Evolutionary conservation across 2,888 invertebrate genomes (phyloP).

Genomic region (Chaitophorus viminalis): DNA sequence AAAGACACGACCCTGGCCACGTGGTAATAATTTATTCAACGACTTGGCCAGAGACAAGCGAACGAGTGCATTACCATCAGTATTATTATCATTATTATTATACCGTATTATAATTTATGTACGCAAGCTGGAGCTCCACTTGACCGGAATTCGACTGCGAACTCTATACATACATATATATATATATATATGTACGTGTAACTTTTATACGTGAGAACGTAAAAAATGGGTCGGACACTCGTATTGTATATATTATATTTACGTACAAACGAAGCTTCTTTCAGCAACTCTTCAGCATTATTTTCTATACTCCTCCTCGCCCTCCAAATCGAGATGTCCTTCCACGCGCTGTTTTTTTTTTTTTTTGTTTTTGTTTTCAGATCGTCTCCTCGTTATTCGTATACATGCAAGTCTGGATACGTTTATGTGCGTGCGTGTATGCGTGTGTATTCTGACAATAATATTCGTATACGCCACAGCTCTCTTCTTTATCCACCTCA

Average conservation of each 20-base stretch:
- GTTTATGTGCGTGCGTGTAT: too few species aligned
- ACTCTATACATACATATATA: not conserved
- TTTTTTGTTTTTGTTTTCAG: not conserved
- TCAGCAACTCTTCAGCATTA: not conserved
- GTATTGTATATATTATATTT: not conserved
- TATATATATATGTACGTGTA: not conserved
- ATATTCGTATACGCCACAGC: not conserved
- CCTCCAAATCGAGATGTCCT: not conserved
- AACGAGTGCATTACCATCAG: not conserved
- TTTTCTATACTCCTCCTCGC: not conserved
- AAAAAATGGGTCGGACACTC: slow-evolving; percentile 3
- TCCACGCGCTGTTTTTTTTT: not conserved
- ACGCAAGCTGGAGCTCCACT: not conserved
- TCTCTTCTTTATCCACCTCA: too few species aligned
- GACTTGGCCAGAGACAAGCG: not conserved
- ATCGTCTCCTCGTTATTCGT: not conserved
- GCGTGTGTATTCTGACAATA: not conserved
- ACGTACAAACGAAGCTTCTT: not conserved
- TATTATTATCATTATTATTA: not conserved
- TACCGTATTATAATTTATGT: not conserved
- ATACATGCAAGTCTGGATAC: too few species aligned
- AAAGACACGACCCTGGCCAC: not conserved
- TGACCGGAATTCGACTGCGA: slow-evolving; percentile 34
- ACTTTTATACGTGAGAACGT: slow-evolving; percentile 62
- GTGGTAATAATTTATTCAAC: slow-evolving; percentile 1